These are phyloP conservation scores for Noctuana brunneofusca DNA, from an alignment of 2,888 invertebrate species.

Conservation along the genomic window DNA sequence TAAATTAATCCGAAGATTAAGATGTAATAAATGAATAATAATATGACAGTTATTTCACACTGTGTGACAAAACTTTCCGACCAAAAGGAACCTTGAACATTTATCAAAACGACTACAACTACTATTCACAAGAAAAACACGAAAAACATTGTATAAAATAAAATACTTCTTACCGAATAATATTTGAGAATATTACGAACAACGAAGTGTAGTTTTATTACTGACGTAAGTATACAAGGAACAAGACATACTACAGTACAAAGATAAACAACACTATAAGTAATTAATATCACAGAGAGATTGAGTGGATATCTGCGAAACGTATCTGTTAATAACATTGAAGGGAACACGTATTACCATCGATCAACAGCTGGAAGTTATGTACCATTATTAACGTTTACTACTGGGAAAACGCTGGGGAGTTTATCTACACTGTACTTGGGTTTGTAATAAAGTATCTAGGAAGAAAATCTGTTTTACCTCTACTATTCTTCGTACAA, in stretches of 20 bases:
- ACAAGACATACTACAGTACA: neutral
- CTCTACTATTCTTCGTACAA: too few relatives aligned
- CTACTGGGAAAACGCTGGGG: constrained; percentile 9
- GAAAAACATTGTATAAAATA: neutral
- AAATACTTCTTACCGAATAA: neutral
- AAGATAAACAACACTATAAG: constrained; percentile 9
- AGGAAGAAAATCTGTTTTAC: neutral
- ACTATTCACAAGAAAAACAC: neutral
- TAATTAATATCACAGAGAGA: constrained; percentile 24
- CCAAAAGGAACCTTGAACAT: too few relatives aligned
- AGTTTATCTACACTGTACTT: neutral
- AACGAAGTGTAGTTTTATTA: neutral
- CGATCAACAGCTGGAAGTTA: constrained; percentile 22
- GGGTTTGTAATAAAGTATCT: neutral
- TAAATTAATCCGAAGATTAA: too few relatives aligned
- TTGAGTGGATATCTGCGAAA: constrained; percentile 21
- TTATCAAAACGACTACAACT: too few relatives aligned
- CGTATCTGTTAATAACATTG: constrained; percentile 27
- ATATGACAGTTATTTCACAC: too few relatives aligned
- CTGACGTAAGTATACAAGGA: neutral
- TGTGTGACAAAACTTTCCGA: too few relatives aligned
- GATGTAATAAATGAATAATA: too few relatives aligned
- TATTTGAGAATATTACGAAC: too few relatives aligned
- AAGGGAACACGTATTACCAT: constrained; percentile 27
- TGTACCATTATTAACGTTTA: too few relatives aligned